Evolutionary conservation across 2,797 vertebrate species (phyloP).

Genomic region (Pitangus sulphuratus): DNA sequence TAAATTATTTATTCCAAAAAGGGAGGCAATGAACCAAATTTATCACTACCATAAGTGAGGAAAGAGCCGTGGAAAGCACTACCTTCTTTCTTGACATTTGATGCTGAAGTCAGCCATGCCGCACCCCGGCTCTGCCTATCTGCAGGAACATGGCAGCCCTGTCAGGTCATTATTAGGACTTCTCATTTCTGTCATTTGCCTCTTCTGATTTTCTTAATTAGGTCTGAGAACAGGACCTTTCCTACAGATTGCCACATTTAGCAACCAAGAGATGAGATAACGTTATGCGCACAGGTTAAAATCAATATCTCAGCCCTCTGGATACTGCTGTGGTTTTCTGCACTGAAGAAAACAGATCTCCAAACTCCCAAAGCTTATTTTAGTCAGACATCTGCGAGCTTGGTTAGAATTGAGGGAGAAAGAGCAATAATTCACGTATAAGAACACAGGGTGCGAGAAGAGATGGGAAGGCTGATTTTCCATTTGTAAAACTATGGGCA

Average conservation of each 20-base stretch:
- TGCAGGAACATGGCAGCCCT: neutral
- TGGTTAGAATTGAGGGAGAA: neutral
- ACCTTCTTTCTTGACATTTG: neutral
- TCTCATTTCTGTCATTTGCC: slow-evolving; percentile 39
- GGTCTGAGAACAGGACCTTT: slow-evolving; percentile 36
- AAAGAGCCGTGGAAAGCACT: neutral
- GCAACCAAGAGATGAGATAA: slow-evolving; percentile 36
- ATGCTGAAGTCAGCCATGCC: neutral
- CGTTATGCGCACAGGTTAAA: neutral
- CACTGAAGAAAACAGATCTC: neutral
- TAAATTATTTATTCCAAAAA: neutral
- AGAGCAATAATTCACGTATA: neutral
- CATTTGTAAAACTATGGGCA: neutral
- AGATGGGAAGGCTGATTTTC: neutral
- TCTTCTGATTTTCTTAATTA: slow-evolving; percentile 57
- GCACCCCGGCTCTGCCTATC: neutral
- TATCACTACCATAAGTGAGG: neutral
- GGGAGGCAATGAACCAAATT: neutral
- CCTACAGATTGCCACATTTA: slow-evolving; percentile 4
- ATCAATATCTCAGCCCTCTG: slow-evolving; percentile 28
- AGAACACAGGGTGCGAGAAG: neutral
- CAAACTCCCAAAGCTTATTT: slow-evolving; percentile 11
- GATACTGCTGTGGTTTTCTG: slow-evolving; percentile 10
- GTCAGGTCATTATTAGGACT: neutral
- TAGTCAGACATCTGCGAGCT: neutral